Evolutionary conservation across 2,113 vertebrate genomes (phyloP).

Genomic region (Orthonyx spaldingii): DNA sequence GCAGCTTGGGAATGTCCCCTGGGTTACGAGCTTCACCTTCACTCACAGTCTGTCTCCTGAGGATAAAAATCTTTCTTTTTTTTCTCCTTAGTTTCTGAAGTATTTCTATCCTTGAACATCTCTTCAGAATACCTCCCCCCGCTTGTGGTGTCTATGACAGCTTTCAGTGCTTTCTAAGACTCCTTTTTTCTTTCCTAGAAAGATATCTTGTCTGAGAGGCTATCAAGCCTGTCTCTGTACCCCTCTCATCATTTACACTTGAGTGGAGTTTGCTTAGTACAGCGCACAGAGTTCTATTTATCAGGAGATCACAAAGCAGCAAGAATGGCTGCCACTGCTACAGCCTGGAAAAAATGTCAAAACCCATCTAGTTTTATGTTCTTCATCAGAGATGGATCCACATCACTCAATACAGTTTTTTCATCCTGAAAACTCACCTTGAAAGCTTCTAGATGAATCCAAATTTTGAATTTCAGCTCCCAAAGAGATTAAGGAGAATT

Average conservation of each 20-base stretch:
- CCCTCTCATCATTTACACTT: neutral
- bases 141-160: neutral
- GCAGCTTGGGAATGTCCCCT: neutral
- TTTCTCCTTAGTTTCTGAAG: neutral
- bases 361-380: neutral
- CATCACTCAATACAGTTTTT: neutral
- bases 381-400: neutral
- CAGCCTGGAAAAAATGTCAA: neutral
- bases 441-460: neutral
- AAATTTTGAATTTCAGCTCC: neutral
- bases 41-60: neutral
- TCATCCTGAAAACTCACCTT: neutral
- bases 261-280: neutral
- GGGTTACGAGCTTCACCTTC: neutral
- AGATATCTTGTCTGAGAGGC: neutral
- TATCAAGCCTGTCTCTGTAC: neutral
- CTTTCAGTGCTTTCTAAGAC: neutral
- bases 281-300: neutral
- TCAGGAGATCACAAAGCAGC: neutral
- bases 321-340: neutral
- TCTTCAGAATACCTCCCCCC: neutral
- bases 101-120: neutral
- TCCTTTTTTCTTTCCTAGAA: neutral
- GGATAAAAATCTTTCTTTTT: neutral
- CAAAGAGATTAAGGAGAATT: neutral